A percentile compares a stretch with the other conserved stretches of the same genome.
phyloP scores from a whole-genome alignment of 2,113 vertebrate genomes.

The Misgurnus mizolepis region DNA sequence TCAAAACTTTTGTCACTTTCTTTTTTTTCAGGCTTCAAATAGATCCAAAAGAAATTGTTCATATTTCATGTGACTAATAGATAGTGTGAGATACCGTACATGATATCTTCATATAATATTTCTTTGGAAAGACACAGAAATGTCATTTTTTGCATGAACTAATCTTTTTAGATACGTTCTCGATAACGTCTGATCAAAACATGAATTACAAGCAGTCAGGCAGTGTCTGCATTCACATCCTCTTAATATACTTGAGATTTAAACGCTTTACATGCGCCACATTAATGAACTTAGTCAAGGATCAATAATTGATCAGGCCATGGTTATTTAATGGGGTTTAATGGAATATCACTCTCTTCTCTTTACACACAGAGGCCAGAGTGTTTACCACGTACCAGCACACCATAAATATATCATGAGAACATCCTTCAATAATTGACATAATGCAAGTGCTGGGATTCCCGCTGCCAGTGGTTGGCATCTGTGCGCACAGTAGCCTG shows the following conservation, averaged over 20 bases:
- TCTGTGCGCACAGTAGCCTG: background rate
- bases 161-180: no score
- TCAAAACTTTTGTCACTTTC: no score
- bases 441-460: slow-evolving; percentile 8
- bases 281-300: slow-evolving; percentile 47
- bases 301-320: slow-evolving; percentile 53
- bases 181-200: background rate
- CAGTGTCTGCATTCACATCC: background rate
- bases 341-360: slow-evolving; percentile 45
- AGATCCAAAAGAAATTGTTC: no score
- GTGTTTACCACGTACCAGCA: slow-evolving; percentile 54
- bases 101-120: no score
- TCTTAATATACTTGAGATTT: slow-evolving; percentile 14
- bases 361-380: slow-evolving; percentile 48
- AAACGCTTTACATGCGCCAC: slow-evolving; percentile 21
- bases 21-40: no score
- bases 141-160: no score
- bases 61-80: no score
- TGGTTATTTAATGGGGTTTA: slow-evolving; percentile 58
- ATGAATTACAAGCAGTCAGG: background rate
- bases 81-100: no score
- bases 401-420: slow-evolving; percentile 55
- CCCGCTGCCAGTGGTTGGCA: slow-evolving; percentile 6
- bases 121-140: no score
- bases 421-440: slow-evolving; percentile 56